Percentiles rank a stretch among this genome's conserved stretches.
These are phyloP conservation scores for Craniophora ligustri DNA, from an alignment of 2,888 invertebrate species.

Conservation along the genomic window DNA sequence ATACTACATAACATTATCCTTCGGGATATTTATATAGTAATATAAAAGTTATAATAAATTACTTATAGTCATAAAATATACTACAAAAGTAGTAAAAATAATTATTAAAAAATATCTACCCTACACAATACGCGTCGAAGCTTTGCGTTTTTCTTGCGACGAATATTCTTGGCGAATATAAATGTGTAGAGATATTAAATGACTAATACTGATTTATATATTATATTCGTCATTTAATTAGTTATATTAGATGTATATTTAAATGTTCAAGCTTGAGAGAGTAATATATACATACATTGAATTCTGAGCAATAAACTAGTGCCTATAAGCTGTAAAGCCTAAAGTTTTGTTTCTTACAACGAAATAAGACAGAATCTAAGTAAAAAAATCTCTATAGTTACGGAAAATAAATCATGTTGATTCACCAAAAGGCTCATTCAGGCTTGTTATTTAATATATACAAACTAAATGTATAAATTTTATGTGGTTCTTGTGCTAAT, in stretches of 20 bases:
- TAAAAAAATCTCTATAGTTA: neutral
- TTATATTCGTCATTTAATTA: conserved; percentile 23
- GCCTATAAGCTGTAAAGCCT: neutral
- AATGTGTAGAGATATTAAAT: conserved; percentile 18
- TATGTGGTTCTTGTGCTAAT: conserved; percentile 38
- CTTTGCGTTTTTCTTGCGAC: too few species aligned
- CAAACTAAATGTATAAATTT: conserved; percentile 18
- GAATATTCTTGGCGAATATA: neutral
- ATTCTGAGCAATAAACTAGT: too few species aligned
- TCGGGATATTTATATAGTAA: conserved; percentile 29
- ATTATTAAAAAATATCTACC: conserved; percentile 15
- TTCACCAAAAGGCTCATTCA: conserved; percentile 13
- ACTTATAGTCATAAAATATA: conserved; percentile 47
- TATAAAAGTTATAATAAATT: conserved; percentile 43
- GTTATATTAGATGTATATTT: conserved; percentile 3
- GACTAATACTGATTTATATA: conserved; percentile 5
- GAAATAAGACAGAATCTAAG: too few species aligned
- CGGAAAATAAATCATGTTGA: neutral
- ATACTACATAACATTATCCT: conserved; percentile 39
- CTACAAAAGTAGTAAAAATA: conserved; percentile 33
- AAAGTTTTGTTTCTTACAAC: neutral
- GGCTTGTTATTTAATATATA: conserved; percentile 23
- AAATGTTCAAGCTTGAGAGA: conserved; percentile 15
- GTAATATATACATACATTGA: too few species aligned
- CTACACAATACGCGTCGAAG: neutral